Evolutionary conservation across 2,113 vertebrate species (phyloP).

Genomic region (Carettochelys insculpta): DNA sequence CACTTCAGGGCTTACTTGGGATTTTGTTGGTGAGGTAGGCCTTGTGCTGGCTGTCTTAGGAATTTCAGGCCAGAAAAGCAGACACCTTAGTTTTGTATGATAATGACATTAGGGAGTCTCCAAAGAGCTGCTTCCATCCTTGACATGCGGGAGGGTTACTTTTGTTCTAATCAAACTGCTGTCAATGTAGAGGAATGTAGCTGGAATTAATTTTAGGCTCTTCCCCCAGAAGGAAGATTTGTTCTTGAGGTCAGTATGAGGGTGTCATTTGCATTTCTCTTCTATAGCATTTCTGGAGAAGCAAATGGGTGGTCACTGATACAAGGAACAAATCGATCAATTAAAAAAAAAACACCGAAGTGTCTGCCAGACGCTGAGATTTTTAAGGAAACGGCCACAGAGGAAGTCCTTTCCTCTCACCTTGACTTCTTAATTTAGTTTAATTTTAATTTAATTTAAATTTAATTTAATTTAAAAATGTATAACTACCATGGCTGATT

Average conservation of each 20-base stretch:
- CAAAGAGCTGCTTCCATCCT: slow-evolving; percentile 1
- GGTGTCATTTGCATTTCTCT: not conserved
- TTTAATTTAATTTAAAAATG: no score
- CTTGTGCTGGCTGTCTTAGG: slow-evolving; percentile 30
- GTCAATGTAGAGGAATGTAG: not conserved
- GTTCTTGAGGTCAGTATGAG: not conserved
- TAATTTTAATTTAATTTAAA: no score
- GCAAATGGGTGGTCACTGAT: fast-evolving
- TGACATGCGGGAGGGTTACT: not conserved
- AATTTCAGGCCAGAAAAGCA: slow-evolving; percentile 40
- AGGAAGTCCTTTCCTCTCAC: not conserved
- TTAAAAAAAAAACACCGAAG: not conserved
- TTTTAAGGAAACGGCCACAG: not conserved
- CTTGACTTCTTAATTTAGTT: not conserved
- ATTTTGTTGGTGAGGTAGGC: slow-evolving; percentile 5
- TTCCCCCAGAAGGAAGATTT: not conserved
- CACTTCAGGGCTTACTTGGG: slow-evolving; percentile 20
- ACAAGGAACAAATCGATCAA: not conserved
- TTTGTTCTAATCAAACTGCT: slow-evolving; percentile 19
- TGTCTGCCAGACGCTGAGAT: not conserved
- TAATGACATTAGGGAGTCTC: slow-evolving; percentile 16
- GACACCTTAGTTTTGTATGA: slow-evolving; percentile 27
- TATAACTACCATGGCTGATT: not conserved
- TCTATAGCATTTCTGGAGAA: not conserved
- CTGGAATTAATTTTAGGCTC: not conserved